Conservation (phyloP, 2,113 vertebrate genomes). For the Odontophorus gujanensis region DNA sequence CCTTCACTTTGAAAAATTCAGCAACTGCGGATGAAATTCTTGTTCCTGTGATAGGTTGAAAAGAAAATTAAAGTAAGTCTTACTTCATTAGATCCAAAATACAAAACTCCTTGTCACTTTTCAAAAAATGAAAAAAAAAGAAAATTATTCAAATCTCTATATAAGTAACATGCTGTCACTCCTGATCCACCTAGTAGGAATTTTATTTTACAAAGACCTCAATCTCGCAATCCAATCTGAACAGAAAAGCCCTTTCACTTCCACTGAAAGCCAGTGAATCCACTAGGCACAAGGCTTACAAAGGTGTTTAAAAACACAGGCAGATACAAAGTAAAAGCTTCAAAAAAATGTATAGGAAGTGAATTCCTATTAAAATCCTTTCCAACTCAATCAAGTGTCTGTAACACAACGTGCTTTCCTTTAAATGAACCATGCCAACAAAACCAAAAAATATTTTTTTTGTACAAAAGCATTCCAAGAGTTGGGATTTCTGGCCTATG, state of each 20-base stretch:
- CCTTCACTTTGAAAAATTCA: constrained; percentile 51
- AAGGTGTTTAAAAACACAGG: neutral
- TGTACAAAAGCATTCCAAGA: neutral
- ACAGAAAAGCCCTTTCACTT: constrained; percentile 17
- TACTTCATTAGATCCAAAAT: constrained; percentile 34
- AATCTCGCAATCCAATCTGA: neutral
- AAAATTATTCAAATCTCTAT: neutral
- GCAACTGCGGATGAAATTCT: constrained; percentile 32
- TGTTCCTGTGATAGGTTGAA: constrained; percentile 23
- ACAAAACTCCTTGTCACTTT: neutral
- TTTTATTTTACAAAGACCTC: constrained; percentile 36
- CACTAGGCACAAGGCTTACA: neutral
- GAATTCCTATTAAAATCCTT: neutral
- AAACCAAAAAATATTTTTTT: neutral
- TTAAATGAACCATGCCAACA: neutral
- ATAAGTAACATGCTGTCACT: neutral
- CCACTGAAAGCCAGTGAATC: neutral
- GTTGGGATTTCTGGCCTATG: neutral
- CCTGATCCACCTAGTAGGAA: neutral
- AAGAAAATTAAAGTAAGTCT: constrained; percentile 50
- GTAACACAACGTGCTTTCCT: neutral
- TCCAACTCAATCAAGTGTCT: neutral
- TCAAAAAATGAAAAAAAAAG: neutral
- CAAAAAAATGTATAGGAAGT: neutral
- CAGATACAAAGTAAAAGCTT: neutral